These are phyloP conservation scores for Bursaphelenchus okinawaensis DNA, from an alignment of 2,888 invertebrate genomes.

Conservation along the genomic window DNA sequence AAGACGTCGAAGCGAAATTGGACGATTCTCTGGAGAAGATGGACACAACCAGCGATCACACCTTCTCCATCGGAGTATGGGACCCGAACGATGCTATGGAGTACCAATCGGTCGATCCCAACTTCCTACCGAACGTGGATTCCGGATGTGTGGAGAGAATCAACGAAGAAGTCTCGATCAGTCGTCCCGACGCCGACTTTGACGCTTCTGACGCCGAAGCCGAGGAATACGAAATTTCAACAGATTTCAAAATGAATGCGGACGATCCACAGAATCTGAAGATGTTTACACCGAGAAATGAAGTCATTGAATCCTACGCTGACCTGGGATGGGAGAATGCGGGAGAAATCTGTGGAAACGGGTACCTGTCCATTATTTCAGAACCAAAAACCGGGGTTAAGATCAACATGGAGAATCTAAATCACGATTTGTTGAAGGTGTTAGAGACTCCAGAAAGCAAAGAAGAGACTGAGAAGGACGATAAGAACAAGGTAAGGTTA, in stretches of 20 bases:
- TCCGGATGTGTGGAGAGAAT: constrained; percentile 3
- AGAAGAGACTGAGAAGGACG: too few relatives aligned
- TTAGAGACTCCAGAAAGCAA: too few relatives aligned
- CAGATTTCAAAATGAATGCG: constrained; percentile 18
- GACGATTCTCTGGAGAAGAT: not conserved
- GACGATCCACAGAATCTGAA: not conserved
- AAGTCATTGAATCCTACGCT: not conserved
- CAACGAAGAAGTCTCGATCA: not conserved
- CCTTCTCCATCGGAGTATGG: constrained; percentile 55
- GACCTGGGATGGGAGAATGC: not conserved
- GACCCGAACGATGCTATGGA: constrained; percentile 41
- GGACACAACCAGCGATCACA: not conserved
- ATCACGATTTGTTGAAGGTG: not conserved
- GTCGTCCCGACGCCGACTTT: constrained; percentile 6
- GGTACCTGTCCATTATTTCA: not conserved
- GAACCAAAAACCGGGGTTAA: not conserved
- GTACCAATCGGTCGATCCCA: constrained; percentile 8
- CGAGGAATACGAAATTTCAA: constrained; percentile 27
- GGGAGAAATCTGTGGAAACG: not conserved
- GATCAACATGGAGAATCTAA: not conserved
- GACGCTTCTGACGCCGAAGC: constrained; percentile 48
- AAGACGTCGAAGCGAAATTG: constrained; percentile 5
- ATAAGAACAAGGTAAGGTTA: too few relatives aligned
- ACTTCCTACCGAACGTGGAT: not conserved
- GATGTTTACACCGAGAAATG: not conserved